These are phyloP conservation scores for Stomatorhinus walkeri DNA, from an alignment of 2,797 vertebrate species.

Conservation along the genomic window DNA sequence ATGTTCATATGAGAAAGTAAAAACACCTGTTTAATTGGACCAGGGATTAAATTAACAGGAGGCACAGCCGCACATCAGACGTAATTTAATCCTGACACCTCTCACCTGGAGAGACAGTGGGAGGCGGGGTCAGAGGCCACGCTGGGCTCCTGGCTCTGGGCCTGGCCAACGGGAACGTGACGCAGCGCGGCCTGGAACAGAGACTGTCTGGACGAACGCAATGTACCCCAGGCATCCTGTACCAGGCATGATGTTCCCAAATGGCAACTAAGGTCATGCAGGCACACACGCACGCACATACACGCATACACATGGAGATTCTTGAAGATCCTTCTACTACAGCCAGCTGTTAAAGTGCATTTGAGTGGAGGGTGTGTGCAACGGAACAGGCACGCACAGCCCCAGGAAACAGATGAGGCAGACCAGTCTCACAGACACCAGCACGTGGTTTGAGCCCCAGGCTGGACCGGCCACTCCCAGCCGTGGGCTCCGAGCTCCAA, in stretches of 20 bases:
- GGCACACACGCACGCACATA: background rate
- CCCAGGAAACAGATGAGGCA: background rate
- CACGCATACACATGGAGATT: background rate
- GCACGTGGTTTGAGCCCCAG: background rate
- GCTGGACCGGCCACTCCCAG: background rate
- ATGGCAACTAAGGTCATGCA: conserved; percentile 30
- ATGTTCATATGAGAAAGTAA: background rate
- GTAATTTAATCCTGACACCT: conserved; percentile 1
- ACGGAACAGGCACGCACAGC: background rate
- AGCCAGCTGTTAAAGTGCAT: background rate
- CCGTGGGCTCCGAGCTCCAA: background rate
- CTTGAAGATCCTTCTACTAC: background rate
- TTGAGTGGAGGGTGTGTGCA: background rate
- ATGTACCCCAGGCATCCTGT: background rate
- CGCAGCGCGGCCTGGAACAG: background rate
- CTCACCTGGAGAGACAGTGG: background rate
- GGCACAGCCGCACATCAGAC: conserved; percentile 16
- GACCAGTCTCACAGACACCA: background rate
- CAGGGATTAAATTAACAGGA: background rate
- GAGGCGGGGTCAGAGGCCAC: background rate
- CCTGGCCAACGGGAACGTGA: background rate
- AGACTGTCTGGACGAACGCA: background rate
- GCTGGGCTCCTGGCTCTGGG: background rate
- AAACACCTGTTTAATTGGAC: background rate
- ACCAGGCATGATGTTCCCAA: conserved; percentile 20